Evolutionary conservation across 2,797 vertebrate species (phyloP).

Genomic region (Muraenolepis orangiensis): DNA sequence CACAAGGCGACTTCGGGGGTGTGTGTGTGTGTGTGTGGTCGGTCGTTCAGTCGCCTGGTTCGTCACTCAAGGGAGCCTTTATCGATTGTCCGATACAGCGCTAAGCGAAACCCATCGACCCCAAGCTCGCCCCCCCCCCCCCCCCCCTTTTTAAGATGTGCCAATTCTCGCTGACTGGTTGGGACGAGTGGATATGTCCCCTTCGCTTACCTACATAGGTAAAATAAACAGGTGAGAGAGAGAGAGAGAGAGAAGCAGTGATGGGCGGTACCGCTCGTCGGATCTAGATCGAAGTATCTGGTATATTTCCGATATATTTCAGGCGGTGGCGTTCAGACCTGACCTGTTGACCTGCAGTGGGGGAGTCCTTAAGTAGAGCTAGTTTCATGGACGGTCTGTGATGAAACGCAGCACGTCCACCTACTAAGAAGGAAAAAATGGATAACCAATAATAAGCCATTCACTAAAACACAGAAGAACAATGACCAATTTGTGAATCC

Average conservation of each 20-base stretch:
- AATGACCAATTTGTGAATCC: conserved; percentile 40
- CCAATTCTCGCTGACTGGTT: neutral
- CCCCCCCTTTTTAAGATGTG: neutral
- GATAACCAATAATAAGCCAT: conserved; percentile 24
- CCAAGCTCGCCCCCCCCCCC: neutral
- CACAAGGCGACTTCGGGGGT: neutral
- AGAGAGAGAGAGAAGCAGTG: neutral
- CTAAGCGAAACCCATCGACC: neutral
- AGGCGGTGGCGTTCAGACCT: neutral
- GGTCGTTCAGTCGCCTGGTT: too few species aligned
- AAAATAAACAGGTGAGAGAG: too few species aligned
- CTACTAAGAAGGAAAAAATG: conserved; percentile 40
- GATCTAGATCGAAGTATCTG: neutral
- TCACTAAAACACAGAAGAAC: conserved; percentile 21
- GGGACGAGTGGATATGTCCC: neutral
- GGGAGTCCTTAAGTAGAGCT: too few species aligned
- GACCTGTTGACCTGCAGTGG: neutral
- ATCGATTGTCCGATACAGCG: neutral
- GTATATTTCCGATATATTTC: too few species aligned
- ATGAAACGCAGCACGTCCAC: conserved; percentile 24
- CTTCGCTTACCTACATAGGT: neutral
- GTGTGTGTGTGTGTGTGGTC: conserved; percentile 12
- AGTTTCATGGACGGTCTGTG: too few species aligned
- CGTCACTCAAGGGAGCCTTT: neutral
- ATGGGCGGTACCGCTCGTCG: neutral